These are phyloP conservation scores for Tetranychus truncatus DNA, from an alignment of 2,888 invertebrate species.

Conservation along the genomic window DNA sequence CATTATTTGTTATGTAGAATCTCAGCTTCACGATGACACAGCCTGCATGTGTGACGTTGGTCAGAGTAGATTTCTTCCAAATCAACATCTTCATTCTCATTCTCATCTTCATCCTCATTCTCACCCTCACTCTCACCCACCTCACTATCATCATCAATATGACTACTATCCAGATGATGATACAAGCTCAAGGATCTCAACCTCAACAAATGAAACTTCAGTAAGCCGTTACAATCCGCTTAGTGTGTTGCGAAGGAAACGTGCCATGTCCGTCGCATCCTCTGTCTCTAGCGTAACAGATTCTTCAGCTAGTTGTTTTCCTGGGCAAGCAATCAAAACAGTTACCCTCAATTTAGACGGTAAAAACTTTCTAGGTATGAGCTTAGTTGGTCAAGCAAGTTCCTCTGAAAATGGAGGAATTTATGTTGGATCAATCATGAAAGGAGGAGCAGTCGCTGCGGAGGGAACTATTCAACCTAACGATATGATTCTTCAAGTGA, in stretches of 20 bases:
- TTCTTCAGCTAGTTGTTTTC: slow-evolving; percentile 78
- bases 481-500: slow-evolving; percentile 99
- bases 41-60: not conserved
- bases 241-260: slow-evolving; percentile 37
- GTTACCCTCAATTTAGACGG: slow-evolving; percentile 94
- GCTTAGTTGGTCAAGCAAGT: slow-evolving; percentile 70
- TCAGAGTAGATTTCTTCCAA: not conserved
- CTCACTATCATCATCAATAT: slow-evolving; percentile 72
- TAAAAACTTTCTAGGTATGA: slow-evolving; percentile 85
- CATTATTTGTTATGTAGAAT: slow-evolving; percentile 86
- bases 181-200: slow-evolving; percentile 32
- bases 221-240: slow-evolving; percentile 47
- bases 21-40: slow-evolving; percentile 42
- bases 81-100: not conserved
- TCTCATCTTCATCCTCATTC: slow-evolving; percentile 33
- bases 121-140: slow-evolving; percentile 40
- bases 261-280: slow-evolving; percentile 41
- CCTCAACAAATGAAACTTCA: slow-evolving; percentile 44
- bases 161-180: slow-evolving; percentile 22
- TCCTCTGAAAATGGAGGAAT: slow-evolving; percentile 83
- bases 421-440: slow-evolving; percentile 99
- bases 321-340: slow-evolving; percentile 64
- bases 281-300: slow-evolving; percentile 95
- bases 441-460: slow-evolving; percentile 91
- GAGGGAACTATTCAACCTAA: slow-evolving; percentile 98